Conservation (phyloP, 53 echinoderm and acorn worm genomes). For the Hippasteria phrygiana region DNA sequence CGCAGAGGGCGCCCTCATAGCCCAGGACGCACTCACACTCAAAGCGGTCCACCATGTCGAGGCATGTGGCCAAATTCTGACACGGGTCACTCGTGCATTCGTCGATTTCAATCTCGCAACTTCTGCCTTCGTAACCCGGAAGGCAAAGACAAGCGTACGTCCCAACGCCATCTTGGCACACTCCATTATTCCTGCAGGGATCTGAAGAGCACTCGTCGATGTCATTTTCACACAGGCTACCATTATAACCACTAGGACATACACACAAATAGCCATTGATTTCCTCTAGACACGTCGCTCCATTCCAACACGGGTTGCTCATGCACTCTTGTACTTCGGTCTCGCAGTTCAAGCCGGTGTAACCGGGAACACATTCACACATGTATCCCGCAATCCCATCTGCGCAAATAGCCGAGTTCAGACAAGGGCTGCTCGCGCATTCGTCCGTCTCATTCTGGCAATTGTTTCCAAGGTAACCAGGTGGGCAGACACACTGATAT, state of each 20-base stretch:
- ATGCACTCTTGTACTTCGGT: constrained; percentile 39
- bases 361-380: constrained; percentile 49
- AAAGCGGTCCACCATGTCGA: constrained; percentile 49
- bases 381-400: constrained; percentile 34
- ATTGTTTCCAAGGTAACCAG: constrained; percentile 51
- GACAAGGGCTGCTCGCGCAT: constrained; percentile 54
- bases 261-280: constrained; percentile 54
- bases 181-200: constrained; percentile 76
- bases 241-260: constrained; percentile 69
- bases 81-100: constrained; percentile 73
- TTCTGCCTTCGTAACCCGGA: constrained; percentile 26
- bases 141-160: constrained; percentile 40
- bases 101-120: constrained; percentile 66
- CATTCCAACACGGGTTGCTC: constrained; percentile 55
- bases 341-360: constrained; percentile 44
- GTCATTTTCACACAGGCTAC: constrained; percentile 76
- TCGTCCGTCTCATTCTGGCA: constrained; percentile 68
- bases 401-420: constrained; percentile 33
- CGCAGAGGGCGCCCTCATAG: constrained; percentile 63
- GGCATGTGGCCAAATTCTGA: constrained; percentile 62
- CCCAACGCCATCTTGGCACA: constrained; percentile 13
- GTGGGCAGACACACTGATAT: constrained; percentile 48
- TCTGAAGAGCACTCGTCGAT: constrained; percentile 68
- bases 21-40: constrained; percentile 61
- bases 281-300: constrained; percentile 33